Evolutionary conservation across 92 coral and sea anemone species (phyloP).

Genomic region (Bergia sp.): DNA sequence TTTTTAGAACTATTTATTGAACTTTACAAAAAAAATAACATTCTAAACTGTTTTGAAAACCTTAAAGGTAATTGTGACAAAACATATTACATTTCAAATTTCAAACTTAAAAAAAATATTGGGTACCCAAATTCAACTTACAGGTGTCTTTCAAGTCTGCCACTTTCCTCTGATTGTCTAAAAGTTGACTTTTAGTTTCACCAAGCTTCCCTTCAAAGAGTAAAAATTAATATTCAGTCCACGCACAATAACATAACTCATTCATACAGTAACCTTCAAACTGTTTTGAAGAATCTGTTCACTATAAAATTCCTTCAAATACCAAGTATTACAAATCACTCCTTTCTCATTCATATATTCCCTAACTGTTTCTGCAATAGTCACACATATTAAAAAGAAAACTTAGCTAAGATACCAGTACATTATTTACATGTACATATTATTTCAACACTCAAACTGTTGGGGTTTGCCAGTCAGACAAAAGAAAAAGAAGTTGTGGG

Average conservation of each 20-base stretch:
- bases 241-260: not conserved
- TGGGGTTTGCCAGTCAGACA: no score
- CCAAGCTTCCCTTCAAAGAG: constrained; percentile 70
- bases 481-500: no score
- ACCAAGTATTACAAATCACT: not conserved
- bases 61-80: no score
- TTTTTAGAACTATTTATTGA: not conserved
- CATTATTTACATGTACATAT: no score
- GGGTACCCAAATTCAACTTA: not conserved
- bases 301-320: not conserved
- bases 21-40: no score
- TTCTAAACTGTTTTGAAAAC: not conserved
- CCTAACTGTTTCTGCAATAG: no score
- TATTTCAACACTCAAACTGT: no score
- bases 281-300: not conserved
- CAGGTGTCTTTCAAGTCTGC: constrained; percentile 52
- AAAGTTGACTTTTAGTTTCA: constrained; percentile 60
- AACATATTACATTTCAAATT: no score
- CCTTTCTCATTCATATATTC: not conserved
- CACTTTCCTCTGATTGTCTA: constrained; percentile 68
- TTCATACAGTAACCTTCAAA: no score
- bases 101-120: no score
- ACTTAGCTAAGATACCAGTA: no score
- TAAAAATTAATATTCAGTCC: not conserved
- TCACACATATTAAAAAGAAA: no score